Evolutionary conservation across 2,797 vertebrate genomes (phyloP), one percentile per base, ranked within the genome.

Genomic region (Danio tinwini): DNA sequence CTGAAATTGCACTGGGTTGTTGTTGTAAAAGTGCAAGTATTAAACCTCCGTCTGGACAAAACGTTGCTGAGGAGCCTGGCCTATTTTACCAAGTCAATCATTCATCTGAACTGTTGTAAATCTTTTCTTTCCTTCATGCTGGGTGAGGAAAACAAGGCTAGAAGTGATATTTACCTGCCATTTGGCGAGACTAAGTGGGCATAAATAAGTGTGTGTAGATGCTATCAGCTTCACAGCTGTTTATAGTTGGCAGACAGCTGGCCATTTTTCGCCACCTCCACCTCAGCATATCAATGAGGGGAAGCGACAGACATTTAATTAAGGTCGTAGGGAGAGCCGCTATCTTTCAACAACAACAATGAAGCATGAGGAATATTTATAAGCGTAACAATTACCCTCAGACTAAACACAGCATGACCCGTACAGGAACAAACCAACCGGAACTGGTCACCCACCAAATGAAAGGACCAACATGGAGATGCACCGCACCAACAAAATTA

Each of bases 251-350:
- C 69, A 81, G 72, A 63, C 42, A 69, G 76, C 61, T 71, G 50
- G 58, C 29, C 39, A 42, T 16, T 63, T 61, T 39, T 78, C 10
- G 16, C 29, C 67, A 45, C 67, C 42, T 68, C 53, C 55, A 4
- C 45, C 56, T 74, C 69, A 74, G 55, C 82, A 78, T 76, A 74
- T 74, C 47, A 81, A 84, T 74, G 52, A 84, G 70, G 55, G 55
- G 29, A 71, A 76, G 65, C 49, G 19, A 56, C 58, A 8, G 52
- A 70, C 70, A 79, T 79, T 62, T 82, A 76, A 82, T 82, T 78
- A 74, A 82, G 69, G 45, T 69, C 19, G 8, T 39, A 58, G 62
- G 76, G 45, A 68, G 70, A 49, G 50, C 53, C 7, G 65, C 67
- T 37, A 58, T 56, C 71, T 83, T 73, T 80, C 77, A 71, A 59